Evolutionary conservation across 2,888 invertebrate species (phyloP).

Genomic region (Neocrepidodera transversa): DNA sequence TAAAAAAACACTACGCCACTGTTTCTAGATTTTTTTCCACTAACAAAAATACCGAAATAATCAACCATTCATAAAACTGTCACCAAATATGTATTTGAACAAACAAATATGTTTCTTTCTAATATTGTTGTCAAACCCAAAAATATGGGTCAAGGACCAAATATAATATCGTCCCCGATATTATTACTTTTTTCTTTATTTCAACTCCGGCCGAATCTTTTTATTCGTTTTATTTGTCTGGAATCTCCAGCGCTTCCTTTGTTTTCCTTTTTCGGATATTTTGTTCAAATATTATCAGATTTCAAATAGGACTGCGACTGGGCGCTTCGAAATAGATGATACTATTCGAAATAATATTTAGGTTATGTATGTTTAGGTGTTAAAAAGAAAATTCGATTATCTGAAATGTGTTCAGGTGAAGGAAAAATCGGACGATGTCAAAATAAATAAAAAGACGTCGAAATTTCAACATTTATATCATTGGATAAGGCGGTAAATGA

Average conservation of each 20-base stretch:
- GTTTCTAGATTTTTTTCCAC: too few species aligned
- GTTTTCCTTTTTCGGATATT: conserved; percentile 6
- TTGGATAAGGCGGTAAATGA: too few species aligned
- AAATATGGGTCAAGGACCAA: not conserved
- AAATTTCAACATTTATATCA: too few species aligned
- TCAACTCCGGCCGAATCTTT: not conserved
- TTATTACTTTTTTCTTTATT: conserved; percentile 4
- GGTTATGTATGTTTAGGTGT: conserved; percentile 7
- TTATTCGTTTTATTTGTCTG: conserved; percentile 5
- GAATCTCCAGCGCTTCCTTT: conserved; percentile 3
- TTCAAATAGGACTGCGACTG: conserved; percentile 3
- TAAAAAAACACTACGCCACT: too few species aligned
- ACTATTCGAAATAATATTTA: conserved; percentile 2
- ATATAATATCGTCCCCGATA: not conserved
- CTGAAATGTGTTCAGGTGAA: not conserved
- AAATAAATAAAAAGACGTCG: too few species aligned
- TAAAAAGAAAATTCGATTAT: not conserved
- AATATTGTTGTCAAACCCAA: not conserved
- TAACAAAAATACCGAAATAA: too few species aligned
- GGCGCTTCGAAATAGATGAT: conserved; percentile 1
- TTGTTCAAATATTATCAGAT: conserved; percentile 3
- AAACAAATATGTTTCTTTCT: too few species aligned
- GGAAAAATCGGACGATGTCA: not conserved
- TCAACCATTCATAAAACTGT: too few species aligned
- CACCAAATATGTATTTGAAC: too few species aligned